Evolutionary conservation across 2,113 vertebrate species (phyloP).

Genomic region (Rhinoptilus africanus): DNA sequence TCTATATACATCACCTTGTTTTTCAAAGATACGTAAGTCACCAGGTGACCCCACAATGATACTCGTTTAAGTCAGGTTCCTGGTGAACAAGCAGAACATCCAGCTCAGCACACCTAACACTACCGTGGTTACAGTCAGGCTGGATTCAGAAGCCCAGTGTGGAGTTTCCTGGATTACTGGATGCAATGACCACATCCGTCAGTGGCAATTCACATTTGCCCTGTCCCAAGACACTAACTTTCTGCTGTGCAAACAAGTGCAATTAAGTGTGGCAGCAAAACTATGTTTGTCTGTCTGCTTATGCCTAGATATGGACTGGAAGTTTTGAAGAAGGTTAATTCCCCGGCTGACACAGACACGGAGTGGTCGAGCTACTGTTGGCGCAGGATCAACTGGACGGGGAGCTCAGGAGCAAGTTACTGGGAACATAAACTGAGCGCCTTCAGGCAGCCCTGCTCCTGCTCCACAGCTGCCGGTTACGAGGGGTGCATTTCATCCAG

Average conservation of each 20-base stretch:
- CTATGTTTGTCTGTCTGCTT: neutral
- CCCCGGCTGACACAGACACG: neutral
- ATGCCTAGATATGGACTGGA: conserved; percentile 3
- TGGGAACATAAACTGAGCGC: neutral
- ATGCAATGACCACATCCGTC: neutral
- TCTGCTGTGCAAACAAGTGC: neutral
- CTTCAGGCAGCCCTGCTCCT: neutral
- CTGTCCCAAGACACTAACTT: neutral
- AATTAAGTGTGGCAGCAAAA: neutral
- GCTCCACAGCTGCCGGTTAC: neutral
- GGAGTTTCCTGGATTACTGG: neutral
- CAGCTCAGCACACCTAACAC: neutral
- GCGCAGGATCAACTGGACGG: neutral
- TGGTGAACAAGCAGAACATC: no score
- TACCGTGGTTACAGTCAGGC: no score
- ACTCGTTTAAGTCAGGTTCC: neutral
- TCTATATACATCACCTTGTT: neutral
- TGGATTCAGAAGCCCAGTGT: neutral
- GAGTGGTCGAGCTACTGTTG: neutral
- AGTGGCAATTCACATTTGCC: neutral
- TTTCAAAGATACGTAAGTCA: neutral
- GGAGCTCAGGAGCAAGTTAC: neutral
- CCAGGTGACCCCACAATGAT: neutral
- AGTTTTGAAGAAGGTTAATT: neutral
- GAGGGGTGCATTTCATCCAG: neutral